Evolutionary conservation across 2,888 invertebrate genomes (phyloP).

Genomic region (Erpobdella octoculata): DNA sequence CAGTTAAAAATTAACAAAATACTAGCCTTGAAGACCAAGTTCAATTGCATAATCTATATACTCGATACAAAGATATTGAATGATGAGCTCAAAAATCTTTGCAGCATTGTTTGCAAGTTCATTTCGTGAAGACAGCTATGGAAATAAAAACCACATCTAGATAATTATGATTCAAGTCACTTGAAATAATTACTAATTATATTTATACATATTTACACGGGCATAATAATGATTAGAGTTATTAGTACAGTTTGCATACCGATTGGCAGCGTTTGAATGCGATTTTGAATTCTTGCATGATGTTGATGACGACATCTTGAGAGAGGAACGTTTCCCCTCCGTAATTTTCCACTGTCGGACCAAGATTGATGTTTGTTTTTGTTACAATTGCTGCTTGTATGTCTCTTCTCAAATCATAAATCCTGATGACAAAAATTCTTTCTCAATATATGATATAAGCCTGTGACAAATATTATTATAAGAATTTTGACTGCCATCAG

Average conservation of each 20-base stretch:
- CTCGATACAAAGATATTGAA: slow-evolving; percentile 76
- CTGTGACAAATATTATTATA: too few species aligned
- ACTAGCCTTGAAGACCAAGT: slow-evolving; percentile 65
- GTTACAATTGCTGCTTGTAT: slow-evolving; percentile 85
- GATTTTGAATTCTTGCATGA: slow-evolving; percentile 79
- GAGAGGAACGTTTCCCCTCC: slow-evolving; percentile 83
- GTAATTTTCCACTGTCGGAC: slow-evolving; percentile 72
- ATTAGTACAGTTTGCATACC: slow-evolving; percentile 52
- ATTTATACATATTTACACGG: neutral
- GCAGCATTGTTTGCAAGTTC: slow-evolving; percentile 69
- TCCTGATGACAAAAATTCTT: slow-evolving; percentile 54
- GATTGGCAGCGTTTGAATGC: slow-evolving; percentile 80
- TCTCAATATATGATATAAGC: too few species aligned
- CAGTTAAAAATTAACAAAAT: neutral
- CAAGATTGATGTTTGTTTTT: slow-evolving; percentile 73
- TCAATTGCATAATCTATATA: slow-evolving; percentile 95
- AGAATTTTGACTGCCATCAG: neutral
- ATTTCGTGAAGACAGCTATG: slow-evolving; percentile 67
- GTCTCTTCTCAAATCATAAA: slow-evolving; percentile 84
- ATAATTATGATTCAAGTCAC: neutral
- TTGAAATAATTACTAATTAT: neutral
- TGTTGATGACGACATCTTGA: slow-evolving; percentile 81
- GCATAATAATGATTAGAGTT: neutral
- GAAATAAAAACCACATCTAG: too few species aligned
- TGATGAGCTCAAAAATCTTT: slow-evolving; percentile 72